phyloP scores from a whole-genome alignment of 2,113 vertebrate species.

The Laticauda colubrina region DNA sequence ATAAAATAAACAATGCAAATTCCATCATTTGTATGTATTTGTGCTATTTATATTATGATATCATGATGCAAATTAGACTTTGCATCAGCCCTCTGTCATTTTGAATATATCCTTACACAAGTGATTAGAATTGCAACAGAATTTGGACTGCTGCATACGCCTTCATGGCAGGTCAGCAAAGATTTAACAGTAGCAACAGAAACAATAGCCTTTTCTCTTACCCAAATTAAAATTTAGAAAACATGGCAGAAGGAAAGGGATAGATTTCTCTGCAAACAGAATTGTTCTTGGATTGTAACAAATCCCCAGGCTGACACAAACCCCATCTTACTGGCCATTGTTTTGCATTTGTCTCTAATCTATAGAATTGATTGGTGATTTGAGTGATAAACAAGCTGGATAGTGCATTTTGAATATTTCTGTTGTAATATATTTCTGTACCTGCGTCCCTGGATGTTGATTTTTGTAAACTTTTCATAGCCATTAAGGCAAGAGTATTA shows the following conservation, averaged over 20 bases:
- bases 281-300: neutral
- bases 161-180: neutral
- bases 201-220: neutral
- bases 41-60: neutral
- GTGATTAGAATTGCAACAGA: neutral
- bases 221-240: neutral
- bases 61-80: neutral
- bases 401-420: neutral
- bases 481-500: neutral
- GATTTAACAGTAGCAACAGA: neutral
- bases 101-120: neutral
- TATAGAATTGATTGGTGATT: neutral
- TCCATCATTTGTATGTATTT: neutral
- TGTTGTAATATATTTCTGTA: neutral
- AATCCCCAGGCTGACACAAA: neutral
- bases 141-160: neutral
- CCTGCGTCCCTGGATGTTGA: neutral
- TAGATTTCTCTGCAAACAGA: neutral
- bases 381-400: neutral
- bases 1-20: neutral
- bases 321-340: neutral
- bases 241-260: neutral
- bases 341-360: neutral
- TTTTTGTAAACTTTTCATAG: neutral
- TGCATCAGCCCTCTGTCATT: neutral